A percentile compares a stretch with the other conserved stretches of the same genome.
These are phyloP conservation scores for Rugalucina vietnamica DNA, from an alignment of 2,888 invertebrate species.

Conservation along the genomic window DNA sequence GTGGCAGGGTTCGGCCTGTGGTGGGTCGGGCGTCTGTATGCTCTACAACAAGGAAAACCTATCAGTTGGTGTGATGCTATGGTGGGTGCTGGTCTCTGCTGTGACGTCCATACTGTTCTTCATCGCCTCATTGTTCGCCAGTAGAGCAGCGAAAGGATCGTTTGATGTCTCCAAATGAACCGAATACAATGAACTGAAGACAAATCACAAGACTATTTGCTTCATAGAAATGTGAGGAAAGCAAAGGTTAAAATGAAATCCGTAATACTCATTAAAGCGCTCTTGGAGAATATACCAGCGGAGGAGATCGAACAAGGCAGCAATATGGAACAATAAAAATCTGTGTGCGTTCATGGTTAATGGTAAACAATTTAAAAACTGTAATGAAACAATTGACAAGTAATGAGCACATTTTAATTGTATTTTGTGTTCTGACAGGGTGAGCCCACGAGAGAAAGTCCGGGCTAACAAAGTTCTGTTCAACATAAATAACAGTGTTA, in stretches of 20 bases:
- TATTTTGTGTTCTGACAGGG: too few relatives aligned
- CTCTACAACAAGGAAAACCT: constrained; percentile 70
- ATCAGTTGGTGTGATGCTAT: constrained; percentile 67
- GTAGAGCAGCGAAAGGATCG: background rate
- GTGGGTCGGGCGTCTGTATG: constrained; percentile 63
- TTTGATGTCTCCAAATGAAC: background rate
- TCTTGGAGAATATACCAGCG: background rate
- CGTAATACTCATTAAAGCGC: background rate
- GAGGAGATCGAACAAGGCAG: too few relatives aligned
- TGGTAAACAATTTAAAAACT: too few relatives aligned
- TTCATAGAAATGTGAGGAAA: background rate
- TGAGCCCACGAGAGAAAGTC: too few relatives aligned
- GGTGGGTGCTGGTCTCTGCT: constrained; percentile 68
- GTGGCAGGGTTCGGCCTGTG: constrained; percentile 65
- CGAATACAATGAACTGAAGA: background rate
- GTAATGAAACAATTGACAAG: too few relatives aligned
- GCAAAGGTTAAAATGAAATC: background rate
- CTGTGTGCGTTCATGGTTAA: too few relatives aligned
- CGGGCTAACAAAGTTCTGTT: too few relatives aligned
- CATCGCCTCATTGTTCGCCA: constrained; percentile 56
- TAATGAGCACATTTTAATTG: too few relatives aligned
- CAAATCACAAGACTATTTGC: background rate
- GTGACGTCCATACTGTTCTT: constrained; percentile 66
- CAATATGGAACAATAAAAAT: too few relatives aligned
- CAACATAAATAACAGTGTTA: too few relatives aligned